These are phyloP conservation scores for Choloepus hoffmanni DNA, from an alignment of 2,113 vertebrate genomes.

Conservation along the genomic window DNA sequence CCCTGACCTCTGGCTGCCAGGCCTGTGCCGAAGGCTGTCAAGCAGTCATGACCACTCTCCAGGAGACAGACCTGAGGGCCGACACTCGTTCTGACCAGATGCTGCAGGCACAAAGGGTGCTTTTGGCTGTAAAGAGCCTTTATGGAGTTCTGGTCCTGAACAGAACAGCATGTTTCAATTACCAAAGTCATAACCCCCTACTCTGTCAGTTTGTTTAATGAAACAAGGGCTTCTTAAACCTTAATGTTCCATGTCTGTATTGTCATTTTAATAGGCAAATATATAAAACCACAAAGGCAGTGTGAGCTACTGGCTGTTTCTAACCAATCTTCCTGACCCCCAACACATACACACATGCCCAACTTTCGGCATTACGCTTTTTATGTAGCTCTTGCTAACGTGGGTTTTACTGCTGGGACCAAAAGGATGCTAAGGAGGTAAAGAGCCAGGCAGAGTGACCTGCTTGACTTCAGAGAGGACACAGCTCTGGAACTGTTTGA, in stretches of 20 bases:
- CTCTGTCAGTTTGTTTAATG: slow-evolving; percentile 86
- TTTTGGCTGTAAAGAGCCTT: slow-evolving; percentile 82
- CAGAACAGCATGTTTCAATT: slow-evolving; percentile 88
- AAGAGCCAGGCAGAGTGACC: not conserved
- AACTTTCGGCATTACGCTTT: slow-evolving; percentile 37
- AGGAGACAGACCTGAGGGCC: slow-evolving; percentile 70
- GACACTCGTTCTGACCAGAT: slow-evolving; percentile 72
- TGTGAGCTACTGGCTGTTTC: slow-evolving; percentile 81
- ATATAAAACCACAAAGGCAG: slow-evolving; percentile 82
- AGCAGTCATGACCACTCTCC: slow-evolving; percentile 76
- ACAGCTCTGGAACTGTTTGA: not conserved
- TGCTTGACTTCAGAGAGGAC: not conserved
- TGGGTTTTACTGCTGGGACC: not conserved
- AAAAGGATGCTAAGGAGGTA: not conserved
- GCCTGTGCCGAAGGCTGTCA: slow-evolving; percentile 59
- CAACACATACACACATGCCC: not conserved
- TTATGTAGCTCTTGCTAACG: slow-evolving; percentile 28
- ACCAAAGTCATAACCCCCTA: slow-evolving; percentile 85
- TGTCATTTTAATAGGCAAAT: slow-evolving; percentile 88
- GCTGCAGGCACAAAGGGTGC: slow-evolving; percentile 82
- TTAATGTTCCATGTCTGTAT: slow-evolving; percentile 85
- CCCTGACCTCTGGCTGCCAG: slow-evolving; percentile 78
- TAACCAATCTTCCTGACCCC: not conserved
- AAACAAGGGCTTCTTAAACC: slow-evolving; percentile 87
- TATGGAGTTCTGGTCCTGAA: slow-evolving; percentile 82